Base-by-base conservation (phyloP, 2,888 invertebrate species). In the Cremastinae sp. region DNA sequence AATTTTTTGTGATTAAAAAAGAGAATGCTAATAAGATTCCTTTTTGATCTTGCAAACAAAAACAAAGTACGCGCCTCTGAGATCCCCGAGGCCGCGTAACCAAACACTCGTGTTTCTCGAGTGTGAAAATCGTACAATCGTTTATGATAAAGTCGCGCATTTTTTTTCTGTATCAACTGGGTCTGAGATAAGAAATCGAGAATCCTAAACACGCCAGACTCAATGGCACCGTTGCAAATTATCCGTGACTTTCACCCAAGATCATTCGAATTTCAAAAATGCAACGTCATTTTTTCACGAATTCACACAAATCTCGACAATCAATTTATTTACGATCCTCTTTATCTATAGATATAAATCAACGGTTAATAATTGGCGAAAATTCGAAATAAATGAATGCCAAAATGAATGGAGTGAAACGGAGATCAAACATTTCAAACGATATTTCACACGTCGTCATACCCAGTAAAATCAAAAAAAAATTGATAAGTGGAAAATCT, bases 171-270 rank as follows among this genome's bases (percentile, higher is more conserved):
- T 47, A 41, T 9, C 51, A 55, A 37, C 59, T 12, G 35, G 39
- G 28, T 22, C 28, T 5, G 20, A 39, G 81, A 81, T 81, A 80
- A 78, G 71, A 69, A 74, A 80, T 76, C 55, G 37, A 58, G 65
- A 74, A 51, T 53, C 53, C 20, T n/a, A 58, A 72, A 72, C 43
- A 55, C 45, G 47, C 71, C 74, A 84, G 83, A 84, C 84, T 75
- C 53, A 45, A 18, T 72, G 83, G 81, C 83, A 78, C 80, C 82
- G 68, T 28, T n/a, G 10, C 56, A 37, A 41, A 45, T 4, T 55
- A 2, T 10, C 4, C 22, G 18, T 16, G n/a, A 4, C 16, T 20
- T 41, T 53, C 8, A 8, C 12, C 10, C 45, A 39, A 7, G 9
- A 47, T 55, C n/a, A n/a, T 22, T 45, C 22, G 37, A 5, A 35